phyloP scores from a whole-genome alignment of 1,140 invertebrate genomes.

The Papilio polytes region DNA sequence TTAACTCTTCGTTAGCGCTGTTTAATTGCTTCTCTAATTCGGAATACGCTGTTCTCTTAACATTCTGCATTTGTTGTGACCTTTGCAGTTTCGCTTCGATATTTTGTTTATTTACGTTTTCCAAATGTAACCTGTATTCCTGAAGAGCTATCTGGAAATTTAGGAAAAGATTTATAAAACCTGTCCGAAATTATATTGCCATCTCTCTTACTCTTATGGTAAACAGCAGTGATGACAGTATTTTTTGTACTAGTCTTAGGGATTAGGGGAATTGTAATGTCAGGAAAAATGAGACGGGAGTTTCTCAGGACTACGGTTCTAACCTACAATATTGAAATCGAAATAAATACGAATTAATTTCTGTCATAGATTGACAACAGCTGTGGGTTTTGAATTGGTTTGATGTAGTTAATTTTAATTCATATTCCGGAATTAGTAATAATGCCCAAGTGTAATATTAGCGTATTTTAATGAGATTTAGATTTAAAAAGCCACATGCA shows the following conservation, averaged over 20 bases:
- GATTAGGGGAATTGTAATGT: no score
- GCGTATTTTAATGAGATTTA: constrained; percentile 25
- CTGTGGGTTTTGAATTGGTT: no score
- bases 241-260: no score
- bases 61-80: constrained; percentile 56
- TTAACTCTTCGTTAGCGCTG: constrained; percentile 63
- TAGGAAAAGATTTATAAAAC: neutral
- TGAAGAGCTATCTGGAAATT: constrained; percentile 58
- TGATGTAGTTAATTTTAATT: neutral
- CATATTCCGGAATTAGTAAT: neutral
- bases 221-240: no score
- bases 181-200: no score
- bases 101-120: constrained; percentile 51
- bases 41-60: constrained; percentile 57
- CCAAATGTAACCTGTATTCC: constrained; percentile 63
- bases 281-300: no score
- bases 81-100: constrained; percentile 54
- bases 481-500: neutral
- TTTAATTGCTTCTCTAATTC: constrained; percentile 64
- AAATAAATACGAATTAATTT: no score
- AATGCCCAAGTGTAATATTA: neutral
- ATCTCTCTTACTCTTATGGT: no score
- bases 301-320: no score
- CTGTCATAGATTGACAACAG: no score
- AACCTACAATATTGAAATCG: no score